These are phyloP conservation scores for Lycopodina hypogea DNA, from an alignment of 37 sponge, comb jelly and placozoan genomes.

Conservation along the genomic window DNA sequence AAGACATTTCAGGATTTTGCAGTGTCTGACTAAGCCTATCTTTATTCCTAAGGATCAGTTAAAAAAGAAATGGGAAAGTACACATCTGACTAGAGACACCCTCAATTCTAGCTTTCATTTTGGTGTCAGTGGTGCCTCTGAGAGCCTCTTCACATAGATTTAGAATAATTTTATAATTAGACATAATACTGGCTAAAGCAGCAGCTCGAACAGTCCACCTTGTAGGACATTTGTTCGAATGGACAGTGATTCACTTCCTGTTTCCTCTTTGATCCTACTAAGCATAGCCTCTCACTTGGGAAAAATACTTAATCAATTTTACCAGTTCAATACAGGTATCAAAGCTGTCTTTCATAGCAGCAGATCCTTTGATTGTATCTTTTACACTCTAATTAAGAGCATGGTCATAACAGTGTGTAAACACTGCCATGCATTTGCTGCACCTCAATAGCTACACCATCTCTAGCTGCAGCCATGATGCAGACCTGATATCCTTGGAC, in stretches of 20 bases:
- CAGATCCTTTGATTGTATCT: slow-evolving; percentile 59
- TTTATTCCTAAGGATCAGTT: slow-evolving; percentile 66
- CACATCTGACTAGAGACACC: slow-evolving; percentile 65
- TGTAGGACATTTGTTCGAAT: slow-evolving; percentile 55
- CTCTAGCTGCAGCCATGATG: slow-evolving; percentile 66
- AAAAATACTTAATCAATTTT: slow-evolving; percentile 70
- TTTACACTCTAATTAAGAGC: slow-evolving; percentile 68
- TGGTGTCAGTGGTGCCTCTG: slow-evolving; percentile 44
- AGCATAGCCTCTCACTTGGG: too few relatives aligned
- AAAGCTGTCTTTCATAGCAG: slow-evolving; percentile 59
- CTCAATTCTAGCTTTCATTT: slow-evolving; percentile 68
- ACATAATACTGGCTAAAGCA: slow-evolving; percentile 59
- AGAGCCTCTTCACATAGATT: slow-evolving; percentile 53
- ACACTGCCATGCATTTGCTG: slow-evolving; percentile 57
- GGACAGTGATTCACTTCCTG: slow-evolving; percentile 48
- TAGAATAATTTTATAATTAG: slow-evolving; percentile 52
- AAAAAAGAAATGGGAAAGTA: slow-evolving; percentile 59
- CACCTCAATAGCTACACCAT: slow-evolving; percentile 63
- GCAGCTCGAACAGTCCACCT: slow-evolving; percentile 78
- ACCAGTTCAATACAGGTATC: slow-evolving; percentile 59
- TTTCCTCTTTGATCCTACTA: slow-evolving; percentile 53
- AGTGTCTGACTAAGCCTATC: slow-evolving; percentile 76
- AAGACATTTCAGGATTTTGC: slow-evolving; percentile 64
- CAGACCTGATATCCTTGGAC: too few relatives aligned
- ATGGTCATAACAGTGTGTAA: slow-evolving; percentile 81